A percentile compares a stretch with the other conserved stretches of the same genome.
phyloP scores from a whole-genome alignment of 2,797 vertebrate species.

The Crocodylus rhombifer region DNA sequence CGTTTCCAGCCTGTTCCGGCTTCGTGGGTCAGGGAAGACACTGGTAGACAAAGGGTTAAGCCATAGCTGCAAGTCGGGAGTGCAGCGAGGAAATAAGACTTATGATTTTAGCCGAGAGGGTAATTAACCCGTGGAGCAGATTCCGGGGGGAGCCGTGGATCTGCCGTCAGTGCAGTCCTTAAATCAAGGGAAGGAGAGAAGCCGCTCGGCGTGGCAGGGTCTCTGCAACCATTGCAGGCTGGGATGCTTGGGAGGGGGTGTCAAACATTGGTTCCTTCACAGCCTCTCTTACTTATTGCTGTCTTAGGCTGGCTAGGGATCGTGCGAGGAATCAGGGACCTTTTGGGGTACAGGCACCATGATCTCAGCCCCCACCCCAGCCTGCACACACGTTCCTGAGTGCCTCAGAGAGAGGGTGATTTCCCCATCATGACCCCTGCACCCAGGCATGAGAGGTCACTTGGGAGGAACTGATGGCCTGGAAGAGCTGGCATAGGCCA shows the following conservation, averaged over 20 bases:
- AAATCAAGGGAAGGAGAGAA: background rate
- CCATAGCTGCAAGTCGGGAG: background rate
- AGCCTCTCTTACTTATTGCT: no score
- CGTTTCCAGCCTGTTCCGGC: no score
- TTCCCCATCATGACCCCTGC: conserved; percentile 26
- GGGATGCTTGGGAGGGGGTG: no score
- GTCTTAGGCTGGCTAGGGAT: no score
- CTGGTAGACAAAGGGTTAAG: background rate
- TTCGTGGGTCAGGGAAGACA: background rate
- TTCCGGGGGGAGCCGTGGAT: background rate
- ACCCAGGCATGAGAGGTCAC: conserved; percentile 28
- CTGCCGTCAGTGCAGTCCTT: background rate
- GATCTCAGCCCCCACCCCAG: no score
- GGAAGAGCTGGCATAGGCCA: conserved; percentile 15
- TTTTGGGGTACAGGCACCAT: no score
- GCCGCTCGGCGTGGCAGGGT: no score
- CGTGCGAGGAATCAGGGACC: no score
- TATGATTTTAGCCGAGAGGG: background rate
- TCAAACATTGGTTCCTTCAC: no score
- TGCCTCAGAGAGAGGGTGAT: conserved; percentile 38
- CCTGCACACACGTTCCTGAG: background rate
- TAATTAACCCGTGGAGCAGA: background rate
- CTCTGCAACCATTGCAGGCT: no score
- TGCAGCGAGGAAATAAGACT: background rate
- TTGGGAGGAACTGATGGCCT: conserved; percentile 33